Conservation (phyloP, 1,140 invertebrate genomes). For the Bombus pascuorum region DNA sequence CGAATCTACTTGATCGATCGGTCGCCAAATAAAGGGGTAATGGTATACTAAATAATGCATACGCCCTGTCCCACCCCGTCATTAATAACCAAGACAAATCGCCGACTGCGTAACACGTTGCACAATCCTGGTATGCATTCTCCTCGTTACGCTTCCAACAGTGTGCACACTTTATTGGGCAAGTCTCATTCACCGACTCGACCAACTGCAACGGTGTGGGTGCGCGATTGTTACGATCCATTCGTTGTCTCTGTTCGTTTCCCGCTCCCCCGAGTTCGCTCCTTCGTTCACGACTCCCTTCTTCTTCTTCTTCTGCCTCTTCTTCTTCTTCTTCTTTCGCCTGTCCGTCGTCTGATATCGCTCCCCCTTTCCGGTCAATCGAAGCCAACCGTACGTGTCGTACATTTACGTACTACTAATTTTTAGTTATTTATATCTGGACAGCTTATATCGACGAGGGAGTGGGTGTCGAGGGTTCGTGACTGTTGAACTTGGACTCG, state of each 20-base stretch:
- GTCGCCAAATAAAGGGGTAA: slow-evolving; percentile 44
- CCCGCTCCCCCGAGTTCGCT: background rate
- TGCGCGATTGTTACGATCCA: slow-evolving; percentile 47
- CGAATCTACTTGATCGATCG: background rate
- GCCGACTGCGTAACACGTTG: slow-evolving; percentile 52
- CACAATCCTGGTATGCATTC: slow-evolving; percentile 56
- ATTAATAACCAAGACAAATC: slow-evolving; percentile 53
- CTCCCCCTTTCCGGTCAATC: slow-evolving; percentile 63
- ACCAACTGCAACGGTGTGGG: background rate
- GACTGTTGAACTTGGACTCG: slow-evolving; percentile 31
- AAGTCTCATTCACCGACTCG: slow-evolving; percentile 50
- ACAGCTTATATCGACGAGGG: background rate
- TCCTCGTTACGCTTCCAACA: slow-evolving; percentile 47
- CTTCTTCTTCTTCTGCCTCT: background rate
- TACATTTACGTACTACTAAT: slow-evolving; percentile 54
- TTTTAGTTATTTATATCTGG: slow-evolving; percentile 52
- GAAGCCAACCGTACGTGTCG: slow-evolving; percentile 56
- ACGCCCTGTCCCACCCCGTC: slow-evolving; percentile 14
- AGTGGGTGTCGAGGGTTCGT: background rate
- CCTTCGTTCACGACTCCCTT: background rate
- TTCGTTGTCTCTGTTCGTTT: slow-evolving; percentile 16
- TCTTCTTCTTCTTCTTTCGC: slow-evolving; percentile 6
- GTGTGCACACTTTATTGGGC: slow-evolving; percentile 48
- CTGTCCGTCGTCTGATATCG: slow-evolving; percentile 23
- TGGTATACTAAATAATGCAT: slow-evolving; percentile 45